Evolutionary conservation across 2,113 vertebrate genomes (phyloP), one percentile per base, ranked within the genome.

Genomic region (Haliaeetus leucogaster): DNA sequence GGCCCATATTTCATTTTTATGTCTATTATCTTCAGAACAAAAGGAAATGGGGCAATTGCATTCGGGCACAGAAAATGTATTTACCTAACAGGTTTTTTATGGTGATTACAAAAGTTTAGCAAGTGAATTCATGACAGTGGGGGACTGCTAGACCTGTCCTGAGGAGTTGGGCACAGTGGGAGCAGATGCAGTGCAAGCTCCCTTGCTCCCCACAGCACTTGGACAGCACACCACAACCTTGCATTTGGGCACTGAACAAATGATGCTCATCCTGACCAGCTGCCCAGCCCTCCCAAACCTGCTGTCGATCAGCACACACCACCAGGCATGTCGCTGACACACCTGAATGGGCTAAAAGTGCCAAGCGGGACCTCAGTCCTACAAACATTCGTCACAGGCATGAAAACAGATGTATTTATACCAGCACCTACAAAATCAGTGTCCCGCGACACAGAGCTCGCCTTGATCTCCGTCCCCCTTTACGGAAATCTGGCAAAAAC

Each of bases 11-110:
- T 94, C 43, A 81, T 88, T 96, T 94, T 91, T 47, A 96, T 58
- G 30, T 53, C 77, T 95, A 52, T 78, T 89, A 89, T 71, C 85
- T 95, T 81, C 70, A 78, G 88, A 91, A 95, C 62, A 92, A 92
- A 93, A 94, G 42, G 52, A 65, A 95, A 19, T 26, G 43, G 32
- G 45, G 42, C 10, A 61, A 45, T 34, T 74, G 52, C 90, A 93
- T 92, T 71, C 21, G 20, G 72, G 26, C 22, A 70, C 29, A 93
- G 77, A 90, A 81, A 56, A 73, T 59, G 4, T 84, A 89, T 87
- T 83, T 88, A 92, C 50, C 45, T 48, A 92, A 53, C 29, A 82
- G 16, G 2, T 10, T 70, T 87, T 86, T 88, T 38, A 73, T 3
- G 11, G 32, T 8, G 19, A 79, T 89, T 74, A 77, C 13, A 53